Percentiles rank a stretch among this genome's conserved stretches.
phyloP scores from a whole-genome alignment of 2,113 vertebrate species.

The Triplophysa siluroides region DNA sequence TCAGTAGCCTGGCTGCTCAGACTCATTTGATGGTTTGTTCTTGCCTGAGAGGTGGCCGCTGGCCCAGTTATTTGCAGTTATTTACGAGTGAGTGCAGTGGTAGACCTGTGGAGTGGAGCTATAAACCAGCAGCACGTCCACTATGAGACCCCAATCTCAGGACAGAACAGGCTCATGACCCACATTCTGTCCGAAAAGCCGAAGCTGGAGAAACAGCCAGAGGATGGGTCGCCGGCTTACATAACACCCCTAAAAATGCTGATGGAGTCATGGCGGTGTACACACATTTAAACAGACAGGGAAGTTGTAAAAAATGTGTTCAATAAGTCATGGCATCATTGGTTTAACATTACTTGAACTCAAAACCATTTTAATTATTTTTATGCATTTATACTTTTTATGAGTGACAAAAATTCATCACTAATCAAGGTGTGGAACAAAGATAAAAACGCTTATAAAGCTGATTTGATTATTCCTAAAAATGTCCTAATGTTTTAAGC shows the following conservation, averaged over 20 bases:
- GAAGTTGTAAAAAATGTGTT: too few relatives aligned
- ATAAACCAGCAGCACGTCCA: neutral
- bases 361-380: too few relatives aligned
- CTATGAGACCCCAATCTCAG: neutral
- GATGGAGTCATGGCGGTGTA: too few relatives aligned
- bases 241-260: neutral
- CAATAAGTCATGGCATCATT: too few relatives aligned
- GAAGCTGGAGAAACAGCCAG: conserved; percentile 14
- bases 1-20: neutral
- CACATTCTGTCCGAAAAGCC: conserved; percentile 1
- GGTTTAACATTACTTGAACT: too few relatives aligned
- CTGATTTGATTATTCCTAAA: too few relatives aligned
- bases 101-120: neutral
- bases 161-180: conserved; percentile 6
- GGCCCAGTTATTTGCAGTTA: conserved; percentile 30
- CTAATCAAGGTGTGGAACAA: too few relatives aligned
- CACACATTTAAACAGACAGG: too few relatives aligned
- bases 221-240: neutral
- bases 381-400: too few relatives aligned
- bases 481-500: too few relatives aligned
- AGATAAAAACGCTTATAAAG: too few relatives aligned
- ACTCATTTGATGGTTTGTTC: conserved; percentile 20
- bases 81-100: neutral
- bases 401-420: too few relatives aligned
- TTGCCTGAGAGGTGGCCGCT: neutral